Base-by-base conservation (phyloP, 2,888 invertebrate species). In the Leptopilina drosophilae region DNA sequence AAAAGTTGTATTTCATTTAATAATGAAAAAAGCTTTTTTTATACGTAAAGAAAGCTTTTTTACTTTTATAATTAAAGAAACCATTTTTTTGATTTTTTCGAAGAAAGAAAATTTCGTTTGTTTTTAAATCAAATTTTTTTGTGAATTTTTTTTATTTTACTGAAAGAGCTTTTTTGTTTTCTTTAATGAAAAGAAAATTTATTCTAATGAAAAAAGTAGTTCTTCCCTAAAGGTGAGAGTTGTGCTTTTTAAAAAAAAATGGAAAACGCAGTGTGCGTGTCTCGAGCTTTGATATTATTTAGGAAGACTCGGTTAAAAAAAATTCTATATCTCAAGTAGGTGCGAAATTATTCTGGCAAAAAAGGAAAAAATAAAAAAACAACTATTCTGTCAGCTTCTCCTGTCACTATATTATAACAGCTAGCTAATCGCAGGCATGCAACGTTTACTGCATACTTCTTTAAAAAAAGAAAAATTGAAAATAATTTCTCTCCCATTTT, bases 331-430 rank as follows among this genome's bases (percentile, higher is more conserved):
- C 84, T 84, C 82, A 86, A 82, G 87, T 87, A 89, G 87, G 88
- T 86, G 87, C 87, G 86, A 87, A 84, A 76, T 77, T 83, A 84
- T 85, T 88, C 88, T 89, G 88, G 89, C 87, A 90, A 89, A 90
- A 49, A 49, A 33, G 33, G 33, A 33, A 33, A 20, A 33, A 33
- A 33, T 33, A 33, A 11, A 49, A 49, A 89, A 85, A 89, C 91
- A 85, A 89, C 91, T 92, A 89, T 89, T 90, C 91, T 91, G 89
- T 91, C 91, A 91, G 91, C 91, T 92, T 92, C 91, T 92, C 91
- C 91, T 91, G 91, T 91, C 91, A 91, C 91, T 91, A 91, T 89
- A 49, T 85, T 90, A 90, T 91, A 91, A 91, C 91, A 90, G 91
- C 91, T 91, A 91, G 91, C 90, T 90, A 88, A 90, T 91, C 88